These are phyloP conservation scores for Ailurus styani DNA, from an alignment of 2,113 vertebrate genomes.

Conservation along the genomic window DNA sequence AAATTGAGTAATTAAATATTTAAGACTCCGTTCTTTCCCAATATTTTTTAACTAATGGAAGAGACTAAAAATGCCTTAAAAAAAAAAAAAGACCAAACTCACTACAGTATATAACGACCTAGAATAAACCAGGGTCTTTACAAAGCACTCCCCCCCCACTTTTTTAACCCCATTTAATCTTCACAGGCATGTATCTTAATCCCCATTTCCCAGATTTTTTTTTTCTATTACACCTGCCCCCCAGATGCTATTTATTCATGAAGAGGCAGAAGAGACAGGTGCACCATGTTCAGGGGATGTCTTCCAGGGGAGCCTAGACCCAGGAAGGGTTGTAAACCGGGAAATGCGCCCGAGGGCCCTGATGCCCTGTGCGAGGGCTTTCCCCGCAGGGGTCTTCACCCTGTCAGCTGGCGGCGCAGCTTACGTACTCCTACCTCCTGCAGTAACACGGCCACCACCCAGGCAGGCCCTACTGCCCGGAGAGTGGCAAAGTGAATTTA, in stretches of 20 bases:
- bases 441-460: not conserved
- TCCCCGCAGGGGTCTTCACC: not conserved
- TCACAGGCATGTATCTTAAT: not conserved
- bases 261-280: not conserved
- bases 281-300: not conserved
- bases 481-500: not conserved
- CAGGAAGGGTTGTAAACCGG: rapidly evolving
- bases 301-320: too few relatives aligned
- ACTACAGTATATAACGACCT: not conserved
- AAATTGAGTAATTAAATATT: not conserved
- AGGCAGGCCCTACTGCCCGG: not conserved
- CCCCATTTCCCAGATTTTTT: not conserved
- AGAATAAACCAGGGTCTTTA: not conserved
- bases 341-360: rapidly evolving
- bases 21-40: not conserved
- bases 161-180: not conserved
- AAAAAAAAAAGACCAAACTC: not conserved
- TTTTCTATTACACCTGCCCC: not conserved
- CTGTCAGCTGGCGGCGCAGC: not conserved
- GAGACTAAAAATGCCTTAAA: not conserved
- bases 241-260: not conserved
- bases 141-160: not conserved
- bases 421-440: rapidly evolving
- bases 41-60: not conserved
- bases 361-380: rapidly evolving